Evolutionary conservation across 2,888 invertebrate genomes (phyloP).

Genomic region (Aphrophora alni): DNA sequence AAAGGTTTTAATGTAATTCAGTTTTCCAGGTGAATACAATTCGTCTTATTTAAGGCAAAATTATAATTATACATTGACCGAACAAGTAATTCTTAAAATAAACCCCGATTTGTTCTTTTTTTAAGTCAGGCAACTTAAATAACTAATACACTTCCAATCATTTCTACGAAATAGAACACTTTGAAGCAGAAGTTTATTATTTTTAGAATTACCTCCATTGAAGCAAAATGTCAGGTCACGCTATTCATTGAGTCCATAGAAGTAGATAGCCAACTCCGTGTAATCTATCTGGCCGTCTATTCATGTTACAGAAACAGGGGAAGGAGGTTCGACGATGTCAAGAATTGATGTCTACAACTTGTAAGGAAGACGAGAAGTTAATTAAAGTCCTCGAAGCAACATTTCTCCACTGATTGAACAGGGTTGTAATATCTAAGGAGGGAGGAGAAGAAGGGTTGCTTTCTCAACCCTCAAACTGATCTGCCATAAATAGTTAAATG

Average conservation of each 20-base stretch:
- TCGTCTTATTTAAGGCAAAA: too few species aligned
- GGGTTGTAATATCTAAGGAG: conserved; percentile 20
- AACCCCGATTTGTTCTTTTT: too few species aligned
- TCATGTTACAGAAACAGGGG: background rate
- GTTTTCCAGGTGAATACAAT: too few species aligned
- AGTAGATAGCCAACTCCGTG: background rate
- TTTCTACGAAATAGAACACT: too few species aligned
- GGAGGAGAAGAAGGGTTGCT: conserved; percentile 11
- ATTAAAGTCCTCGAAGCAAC: background rate
- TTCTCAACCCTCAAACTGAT: conserved; percentile 24
- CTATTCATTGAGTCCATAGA: background rate
- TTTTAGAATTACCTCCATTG: too few species aligned
- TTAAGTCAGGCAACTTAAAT: too few species aligned
- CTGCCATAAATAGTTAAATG: conserved; percentile 32
- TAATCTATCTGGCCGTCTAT: background rate
- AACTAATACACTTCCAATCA: too few species aligned
- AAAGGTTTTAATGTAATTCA: too few species aligned
- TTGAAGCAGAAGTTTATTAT: too few species aligned
- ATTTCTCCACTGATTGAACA: conserved; percentile 37
- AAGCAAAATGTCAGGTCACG: background rate
- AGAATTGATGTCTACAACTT: background rate
- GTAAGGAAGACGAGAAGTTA: background rate
- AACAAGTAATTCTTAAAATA: too few species aligned
- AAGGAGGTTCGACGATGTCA: background rate
- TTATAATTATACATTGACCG: too few species aligned